Percentiles rank a stretch among this genome's conserved stretches.
Conservation (phyloP, 2,113 vertebrate genomes). For the Bucco capensis region DNA sequence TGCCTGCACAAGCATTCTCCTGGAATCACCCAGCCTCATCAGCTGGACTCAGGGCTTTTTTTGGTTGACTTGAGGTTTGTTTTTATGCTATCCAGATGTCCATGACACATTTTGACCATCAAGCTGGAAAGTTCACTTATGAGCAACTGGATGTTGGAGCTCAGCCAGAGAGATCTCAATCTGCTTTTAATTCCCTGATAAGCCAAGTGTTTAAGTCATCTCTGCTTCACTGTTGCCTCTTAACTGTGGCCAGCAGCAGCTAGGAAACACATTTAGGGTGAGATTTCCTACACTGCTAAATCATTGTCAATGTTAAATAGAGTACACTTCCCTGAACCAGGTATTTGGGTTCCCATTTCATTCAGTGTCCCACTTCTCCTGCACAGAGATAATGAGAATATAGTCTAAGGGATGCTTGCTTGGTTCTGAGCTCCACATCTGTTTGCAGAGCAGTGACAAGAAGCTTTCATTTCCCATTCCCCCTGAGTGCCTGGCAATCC, state of each 20-base stretch:
- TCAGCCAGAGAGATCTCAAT: not conserved
- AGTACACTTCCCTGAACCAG: not conserved
- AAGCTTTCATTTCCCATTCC: not conserved
- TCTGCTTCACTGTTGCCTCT: not conserved
- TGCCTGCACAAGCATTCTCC: not conserved
- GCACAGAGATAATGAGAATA: not conserved
- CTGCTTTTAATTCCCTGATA: not conserved
- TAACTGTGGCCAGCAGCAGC: not conserved
- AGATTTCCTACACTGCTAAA: not conserved
- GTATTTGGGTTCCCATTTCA: no score
- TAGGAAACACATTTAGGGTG: not conserved
- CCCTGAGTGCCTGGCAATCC: not conserved
- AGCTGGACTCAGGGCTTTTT: not conserved
- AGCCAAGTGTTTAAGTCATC: slow-evolving; percentile 7
- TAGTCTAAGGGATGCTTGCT: not conserved
- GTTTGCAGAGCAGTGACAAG: not conserved
- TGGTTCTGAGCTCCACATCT: not conserved
- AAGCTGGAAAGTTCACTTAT: not conserved
- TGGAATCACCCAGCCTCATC: not conserved
- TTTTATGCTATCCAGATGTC: not conserved
- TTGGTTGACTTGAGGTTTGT: not conserved
- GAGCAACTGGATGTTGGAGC: not conserved
- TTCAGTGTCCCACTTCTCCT: not conserved
- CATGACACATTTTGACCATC: not conserved
- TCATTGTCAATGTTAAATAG: not conserved